Conservation (phyloP, 2,888 invertebrate species). For the Blera fallax region DNA sequence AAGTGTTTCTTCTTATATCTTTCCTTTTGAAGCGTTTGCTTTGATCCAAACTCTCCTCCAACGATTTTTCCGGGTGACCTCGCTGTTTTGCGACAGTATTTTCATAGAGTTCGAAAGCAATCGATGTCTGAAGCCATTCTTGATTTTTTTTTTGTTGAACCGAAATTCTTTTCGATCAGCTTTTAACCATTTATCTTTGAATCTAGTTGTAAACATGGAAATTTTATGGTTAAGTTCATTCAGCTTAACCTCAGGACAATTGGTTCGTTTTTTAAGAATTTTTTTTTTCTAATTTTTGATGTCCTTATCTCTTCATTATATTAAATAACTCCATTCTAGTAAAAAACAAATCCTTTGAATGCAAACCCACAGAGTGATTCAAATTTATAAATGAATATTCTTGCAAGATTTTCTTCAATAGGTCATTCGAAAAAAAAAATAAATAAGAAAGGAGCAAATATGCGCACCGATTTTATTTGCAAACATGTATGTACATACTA, state of each 20-base stretch:
- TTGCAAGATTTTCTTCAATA: neutral
- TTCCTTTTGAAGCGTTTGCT: neutral
- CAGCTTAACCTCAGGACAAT: neutral
- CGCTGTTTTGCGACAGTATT: neutral
- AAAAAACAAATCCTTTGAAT: too few species aligned
- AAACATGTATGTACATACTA: neutral
- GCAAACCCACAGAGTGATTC: neutral
- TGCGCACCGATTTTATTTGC: neutral
- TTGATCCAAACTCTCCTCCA: neutral
- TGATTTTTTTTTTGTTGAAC: constrained; percentile 3
- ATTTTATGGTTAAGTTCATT: neutral
- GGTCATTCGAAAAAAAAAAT: neutral
- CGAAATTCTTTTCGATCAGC: neutral
- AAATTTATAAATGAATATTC: neutral
- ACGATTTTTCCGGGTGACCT: neutral
- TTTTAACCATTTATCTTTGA: neutral
- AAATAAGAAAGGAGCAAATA: neutral
- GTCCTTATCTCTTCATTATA: too few species aligned
- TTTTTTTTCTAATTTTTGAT: neutral
- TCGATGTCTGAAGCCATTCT: neutral
- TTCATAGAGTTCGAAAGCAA: neutral
- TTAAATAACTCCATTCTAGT: too few species aligned
- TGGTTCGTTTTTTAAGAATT: neutral
- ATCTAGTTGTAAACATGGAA: neutral
- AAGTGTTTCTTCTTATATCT: neutral